Base-by-base conservation (phyloP, 1,140 invertebrate species). In the Bombus picipes region DNA sequence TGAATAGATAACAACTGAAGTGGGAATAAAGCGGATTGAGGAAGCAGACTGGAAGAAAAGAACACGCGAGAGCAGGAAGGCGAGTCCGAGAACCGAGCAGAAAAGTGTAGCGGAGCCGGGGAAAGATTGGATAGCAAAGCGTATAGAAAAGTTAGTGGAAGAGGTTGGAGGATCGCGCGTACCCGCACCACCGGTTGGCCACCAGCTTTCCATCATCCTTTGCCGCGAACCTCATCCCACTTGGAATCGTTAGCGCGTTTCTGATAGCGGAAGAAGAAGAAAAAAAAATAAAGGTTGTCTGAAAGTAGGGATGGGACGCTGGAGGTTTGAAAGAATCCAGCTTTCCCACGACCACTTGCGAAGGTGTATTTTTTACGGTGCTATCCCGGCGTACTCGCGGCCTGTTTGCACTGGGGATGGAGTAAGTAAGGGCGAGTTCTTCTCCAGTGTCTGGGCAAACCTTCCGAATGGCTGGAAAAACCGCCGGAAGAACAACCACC, bases 321-420 rank as follows among this genome's bases (percentile, higher is more conserved):
- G 25, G n/a, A 22, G 28, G 39, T 34, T 32, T 43, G 74, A 62
- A 68, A 68, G 73, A 89, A 79, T 73, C 66, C 57, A 78, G 86
- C 79, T 89, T 92, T 76, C 85, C 83, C 85, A 91, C 90, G 89
- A 90, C 87, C 92, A 87, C 89, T 88, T 71, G 77, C 86, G 76
- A 83, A 77, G 83, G 81, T 92, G 89, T 92, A 90, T 90, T 92
- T 93, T 92, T 93, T 87, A 89, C 90, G 68, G 25, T 18, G 84
- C 85, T 92, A 91, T 91, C 87, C 28, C 77, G 66, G 62, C 66
- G 75, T 76, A 85, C 84, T 87, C 87, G 81, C 80, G 81, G 65
- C 53, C 83, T 88, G 89, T 87, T 91, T 90, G 83, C 85, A 84
- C 82, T 79, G 57, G 39, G 71, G 75, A 84, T 78, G 75, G 71